Evolutionary conservation across 2,888 invertebrate species (phyloP).

Genomic region (Ectropis crepuscularia): DNA sequence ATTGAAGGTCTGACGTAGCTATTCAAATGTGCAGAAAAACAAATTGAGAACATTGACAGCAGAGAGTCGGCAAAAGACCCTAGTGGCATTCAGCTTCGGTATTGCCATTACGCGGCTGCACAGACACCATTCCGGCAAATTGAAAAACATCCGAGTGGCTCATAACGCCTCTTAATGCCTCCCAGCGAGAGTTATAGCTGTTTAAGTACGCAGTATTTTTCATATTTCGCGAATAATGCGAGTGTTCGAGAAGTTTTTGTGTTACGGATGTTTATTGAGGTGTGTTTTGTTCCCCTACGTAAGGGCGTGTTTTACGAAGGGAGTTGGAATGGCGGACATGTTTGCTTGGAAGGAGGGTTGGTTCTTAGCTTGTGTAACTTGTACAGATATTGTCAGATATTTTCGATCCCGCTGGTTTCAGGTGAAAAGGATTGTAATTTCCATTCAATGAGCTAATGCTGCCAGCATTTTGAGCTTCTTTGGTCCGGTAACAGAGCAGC

Average conservation of each 20-base stretch:
- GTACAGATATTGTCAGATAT: too few relatives aligned
- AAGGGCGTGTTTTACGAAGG: conserved; percentile 23
- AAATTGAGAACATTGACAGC: conserved; percentile 29
- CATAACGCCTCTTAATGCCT: conserved; percentile 78
- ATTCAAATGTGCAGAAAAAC: conserved; percentile 18
- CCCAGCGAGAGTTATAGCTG: conserved; percentile 70
- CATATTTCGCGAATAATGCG: conserved; percentile 76
- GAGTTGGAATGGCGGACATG: conserved; percentile 12
- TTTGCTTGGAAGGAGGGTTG: conserved; percentile 1
- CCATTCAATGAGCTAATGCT: too few relatives aligned
- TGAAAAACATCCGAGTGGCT: conserved; percentile 79
- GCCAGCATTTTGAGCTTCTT: too few relatives aligned
- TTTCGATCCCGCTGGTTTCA: too few relatives aligned
- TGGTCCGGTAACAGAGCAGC: too few relatives aligned
- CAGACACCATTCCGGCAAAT: conserved; percentile 75
- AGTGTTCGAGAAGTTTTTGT: conserved; percentile 54
- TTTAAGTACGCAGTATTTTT: conserved; percentile 73
- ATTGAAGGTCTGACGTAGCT: neutral
- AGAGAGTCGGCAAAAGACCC: conserved; percentile 34
- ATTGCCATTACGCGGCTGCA: conserved; percentile 61
- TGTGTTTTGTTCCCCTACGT: conserved; percentile 42
- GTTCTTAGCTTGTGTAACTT: neutral
- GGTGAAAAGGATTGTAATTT: too few relatives aligned
- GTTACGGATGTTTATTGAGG: conserved; percentile 41
- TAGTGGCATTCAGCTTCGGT: conserved; percentile 48